phyloP scores from a whole-genome alignment of 2,888 invertebrate genomes.

The Hirtodrosophila histrioides region DNA sequence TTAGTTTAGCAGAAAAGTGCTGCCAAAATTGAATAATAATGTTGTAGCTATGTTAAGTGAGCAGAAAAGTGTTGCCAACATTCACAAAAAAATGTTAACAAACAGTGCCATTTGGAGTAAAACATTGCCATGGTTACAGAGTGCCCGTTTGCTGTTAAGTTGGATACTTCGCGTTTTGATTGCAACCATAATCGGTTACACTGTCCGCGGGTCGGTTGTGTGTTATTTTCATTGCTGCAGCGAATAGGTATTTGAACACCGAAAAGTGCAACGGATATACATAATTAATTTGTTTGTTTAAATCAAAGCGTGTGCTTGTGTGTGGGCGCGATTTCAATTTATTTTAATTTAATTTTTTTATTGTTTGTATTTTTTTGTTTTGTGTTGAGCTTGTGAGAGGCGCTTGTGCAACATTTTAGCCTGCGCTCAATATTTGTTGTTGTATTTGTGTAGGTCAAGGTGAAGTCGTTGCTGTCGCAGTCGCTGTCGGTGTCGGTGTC shows the following conservation, averaged over 20 bases:
- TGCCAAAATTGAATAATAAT: too few species aligned
- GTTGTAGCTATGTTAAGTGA: too few species aligned
- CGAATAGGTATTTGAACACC: conserved; percentile 38
- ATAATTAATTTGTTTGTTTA: conserved; percentile 18
- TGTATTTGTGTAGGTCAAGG: conserved; percentile 72
- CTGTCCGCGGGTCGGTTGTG: conserved; percentile 55
- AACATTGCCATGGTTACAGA: conserved; percentile 15
- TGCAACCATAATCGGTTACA: conserved; percentile 46
- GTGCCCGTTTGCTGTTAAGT: conserved; percentile 9
- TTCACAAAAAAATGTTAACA: too few species aligned
- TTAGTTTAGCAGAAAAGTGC: too few species aligned
- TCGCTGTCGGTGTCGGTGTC: too few species aligned
- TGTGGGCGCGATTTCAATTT: conserved; percentile 15
- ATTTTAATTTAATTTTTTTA: conserved; percentile 5
- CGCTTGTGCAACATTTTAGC: background rate
- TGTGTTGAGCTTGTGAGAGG: conserved; percentile 7
- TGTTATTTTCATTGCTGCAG: conserved; percentile 10
- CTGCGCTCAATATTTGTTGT: conserved; percentile 20
- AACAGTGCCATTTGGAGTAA: conserved; percentile 11
- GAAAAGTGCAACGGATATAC: conserved; percentile 39
- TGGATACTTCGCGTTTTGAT: background rate
- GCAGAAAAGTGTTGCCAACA: too few species aligned
- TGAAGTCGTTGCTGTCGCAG: conserved; percentile 49
- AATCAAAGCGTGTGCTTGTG: conserved; percentile 28
- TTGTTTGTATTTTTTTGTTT: conserved; percentile 3